Conservation (phyloP, 2,888 invertebrate species). For the Carabus problematicus region DNA sequence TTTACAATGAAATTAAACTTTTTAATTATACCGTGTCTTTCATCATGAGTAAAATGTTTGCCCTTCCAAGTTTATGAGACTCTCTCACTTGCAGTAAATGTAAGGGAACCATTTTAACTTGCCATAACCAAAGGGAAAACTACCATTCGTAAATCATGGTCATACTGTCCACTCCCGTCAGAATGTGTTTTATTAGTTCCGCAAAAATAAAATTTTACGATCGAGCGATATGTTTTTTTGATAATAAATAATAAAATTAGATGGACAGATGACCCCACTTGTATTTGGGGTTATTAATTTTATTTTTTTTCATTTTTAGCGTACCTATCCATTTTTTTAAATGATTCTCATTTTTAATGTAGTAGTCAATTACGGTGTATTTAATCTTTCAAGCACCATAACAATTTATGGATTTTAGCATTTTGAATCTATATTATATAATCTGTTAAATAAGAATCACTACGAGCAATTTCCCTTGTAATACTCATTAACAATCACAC, state of each 20-base stretch:
- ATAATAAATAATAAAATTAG: conserved; percentile 34
- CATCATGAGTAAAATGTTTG: conserved; percentile 8
- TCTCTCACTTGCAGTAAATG: conserved; percentile 23
- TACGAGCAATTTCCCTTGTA: too few relatives aligned
- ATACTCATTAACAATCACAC: too few relatives aligned
- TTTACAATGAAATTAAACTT: conserved; percentile 41
- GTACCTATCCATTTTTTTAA: too few relatives aligned
- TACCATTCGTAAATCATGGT: conserved; percentile 37
- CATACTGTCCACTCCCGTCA: conserved; percentile 25
- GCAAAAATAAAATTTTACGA: conserved; percentile 38
- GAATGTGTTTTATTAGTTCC: conserved; percentile 33
- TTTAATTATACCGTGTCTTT: conserved; percentile 33
- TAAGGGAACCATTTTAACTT: conserved; percentile 31
- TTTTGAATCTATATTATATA: too few relatives aligned
- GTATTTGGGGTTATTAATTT: too few relatives aligned
- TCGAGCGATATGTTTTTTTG: conserved; percentile 37
- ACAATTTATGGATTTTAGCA: too few relatives aligned
- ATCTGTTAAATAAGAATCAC: too few relatives aligned
- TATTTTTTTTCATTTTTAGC: too few relatives aligned
- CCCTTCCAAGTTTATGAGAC: conserved; percentile 7
- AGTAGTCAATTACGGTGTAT: too few relatives aligned
- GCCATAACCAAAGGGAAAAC: conserved; percentile 17
- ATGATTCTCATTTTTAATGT: too few relatives aligned
- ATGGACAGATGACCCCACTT: conserved; percentile 27
- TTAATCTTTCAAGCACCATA: too few relatives aligned